These are phyloP conservation scores for Dryomyza anilis DNA, from an alignment of 2,888 invertebrate species.

Conservation along the genomic window DNA sequence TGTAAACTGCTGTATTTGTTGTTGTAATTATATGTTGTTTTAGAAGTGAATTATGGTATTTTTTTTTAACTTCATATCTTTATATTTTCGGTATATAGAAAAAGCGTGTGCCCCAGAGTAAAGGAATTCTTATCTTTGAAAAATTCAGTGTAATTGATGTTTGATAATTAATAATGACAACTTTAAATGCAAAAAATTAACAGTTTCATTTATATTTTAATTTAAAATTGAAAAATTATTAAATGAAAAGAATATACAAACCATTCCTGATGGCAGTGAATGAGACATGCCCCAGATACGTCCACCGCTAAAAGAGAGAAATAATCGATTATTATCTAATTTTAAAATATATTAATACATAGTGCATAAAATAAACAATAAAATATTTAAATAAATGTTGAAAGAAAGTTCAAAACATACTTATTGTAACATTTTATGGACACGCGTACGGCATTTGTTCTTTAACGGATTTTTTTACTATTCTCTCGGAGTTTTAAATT, in stretches of 20 bases:
- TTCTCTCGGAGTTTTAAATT: too few relatives aligned
- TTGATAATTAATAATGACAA: conserved; percentile 14
- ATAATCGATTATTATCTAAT: neutral
- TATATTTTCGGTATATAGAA: conserved; percentile 38
- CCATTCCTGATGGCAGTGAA: conserved; percentile 63
- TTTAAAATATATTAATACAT: conserved; percentile 13
- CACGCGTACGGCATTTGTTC: too few relatives aligned
- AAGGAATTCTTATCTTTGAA: conserved; percentile 27
- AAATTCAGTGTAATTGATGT: conserved; percentile 17
- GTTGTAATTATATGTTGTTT: conserved; percentile 19
- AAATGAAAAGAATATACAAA: conserved; percentile 50
- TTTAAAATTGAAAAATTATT: conserved; percentile 29
- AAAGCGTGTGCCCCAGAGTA: conserved; percentile 45
- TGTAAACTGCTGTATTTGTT: conserved; percentile 15
- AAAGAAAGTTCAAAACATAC: too few relatives aligned
- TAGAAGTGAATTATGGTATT: conserved; percentile 4
- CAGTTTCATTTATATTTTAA: conserved; percentile 16
- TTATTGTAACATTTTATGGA: too few relatives aligned
- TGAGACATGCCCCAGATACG: conserved; percentile 62
- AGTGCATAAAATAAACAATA: conserved; percentile 11
- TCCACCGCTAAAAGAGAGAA: conserved; percentile 51
- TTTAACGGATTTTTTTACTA: too few relatives aligned
- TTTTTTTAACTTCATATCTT: conserved; percentile 10
- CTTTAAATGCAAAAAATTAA: conserved; percentile 18
- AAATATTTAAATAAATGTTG: too few relatives aligned